These are phyloP conservation scores for Ramphastos sulfuratus DNA, from an alignment of 2,113 vertebrate species.

Conservation along the genomic window DNA sequence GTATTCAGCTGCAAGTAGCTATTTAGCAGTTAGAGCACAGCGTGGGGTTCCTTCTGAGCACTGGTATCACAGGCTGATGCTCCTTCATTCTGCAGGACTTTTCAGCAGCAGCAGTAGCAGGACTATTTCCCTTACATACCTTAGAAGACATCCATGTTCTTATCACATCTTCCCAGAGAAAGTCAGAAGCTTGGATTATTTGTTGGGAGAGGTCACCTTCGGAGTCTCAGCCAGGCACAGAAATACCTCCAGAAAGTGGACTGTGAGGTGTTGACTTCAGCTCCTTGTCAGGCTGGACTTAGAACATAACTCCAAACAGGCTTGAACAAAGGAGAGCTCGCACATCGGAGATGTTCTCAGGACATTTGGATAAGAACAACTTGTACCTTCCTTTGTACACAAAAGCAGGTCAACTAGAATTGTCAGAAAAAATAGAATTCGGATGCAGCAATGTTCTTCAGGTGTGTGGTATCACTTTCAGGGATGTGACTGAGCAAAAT, in stretches of 20 bases:
- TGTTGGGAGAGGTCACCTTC: accelerated
- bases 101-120: neutral
- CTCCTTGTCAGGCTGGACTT: neutral
- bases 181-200: neutral
- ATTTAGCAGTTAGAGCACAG: neutral
- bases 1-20: neutral
- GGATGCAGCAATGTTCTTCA: conserved; percentile 19
- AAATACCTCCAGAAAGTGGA: neutral
- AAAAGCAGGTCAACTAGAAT: neutral
- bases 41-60: neutral
- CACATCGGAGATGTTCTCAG: neutral
- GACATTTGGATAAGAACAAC: neutral
- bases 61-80: neutral
- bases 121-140: neutral
- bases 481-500: conserved; percentile 20
- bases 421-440: neutral
- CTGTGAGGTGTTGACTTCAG: neutral
- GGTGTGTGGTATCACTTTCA: neutral
- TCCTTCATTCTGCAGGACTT: neutral
- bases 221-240: accelerated
- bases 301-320: neutral
- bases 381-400: neutral
- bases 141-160: neutral
- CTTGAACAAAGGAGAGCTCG: neutral
- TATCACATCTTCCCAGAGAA: neutral